Base-by-base conservation (phyloP, 2,888 invertebrate genomes). In the Incurvaria masculella region DNA sequence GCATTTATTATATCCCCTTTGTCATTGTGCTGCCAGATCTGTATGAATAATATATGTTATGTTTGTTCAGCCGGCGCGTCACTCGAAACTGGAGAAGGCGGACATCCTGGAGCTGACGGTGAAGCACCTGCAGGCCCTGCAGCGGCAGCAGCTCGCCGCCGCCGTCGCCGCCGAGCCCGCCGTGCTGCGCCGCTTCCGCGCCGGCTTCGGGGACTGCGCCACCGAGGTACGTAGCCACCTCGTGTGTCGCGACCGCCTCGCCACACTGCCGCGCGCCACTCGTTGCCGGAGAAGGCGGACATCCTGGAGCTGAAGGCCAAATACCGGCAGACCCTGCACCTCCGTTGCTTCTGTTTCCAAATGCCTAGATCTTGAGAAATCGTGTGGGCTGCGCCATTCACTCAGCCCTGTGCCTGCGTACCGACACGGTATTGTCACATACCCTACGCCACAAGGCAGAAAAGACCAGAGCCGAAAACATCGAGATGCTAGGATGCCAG, bases 81-180 rank as follows among this genome's bases (percentile, higher is more conserved):
- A 96, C 73, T 93, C 94, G 4, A 97, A 97, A 67, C 79, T 97
- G 60, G 97, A 97, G 69, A 97, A 97, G 66, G 96, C 97, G 1
- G 97, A 97, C 68, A 96, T 97, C 57, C 76, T 97, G 47, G 97
- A 97, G 71, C 88, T 96, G 82, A 94, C 96, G 1, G 96, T 97
- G 43, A 91, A 93, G 64, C 94, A 96, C 66, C 79, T 97, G 45
- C 92, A 94, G 65, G 88, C 89, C 52, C 76, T 97, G 16, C 95
- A 96, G 63, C 83, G 92, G 11, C 93, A 94, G 65, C 94, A 94
- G 66, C 72, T 89, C 42, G 89, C 89, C 8, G 85, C 89, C 55
- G 88, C 92, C 20, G 89, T 90, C 55, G 87, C 91, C 0, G 85
- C 89, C 10, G 93, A 95, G 66, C 92, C 94, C 0, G 85, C 87